Evolutionary conservation across 2,797 vertebrate genomes (phyloP).

Genomic region (Euthynnus affinis): DNA sequence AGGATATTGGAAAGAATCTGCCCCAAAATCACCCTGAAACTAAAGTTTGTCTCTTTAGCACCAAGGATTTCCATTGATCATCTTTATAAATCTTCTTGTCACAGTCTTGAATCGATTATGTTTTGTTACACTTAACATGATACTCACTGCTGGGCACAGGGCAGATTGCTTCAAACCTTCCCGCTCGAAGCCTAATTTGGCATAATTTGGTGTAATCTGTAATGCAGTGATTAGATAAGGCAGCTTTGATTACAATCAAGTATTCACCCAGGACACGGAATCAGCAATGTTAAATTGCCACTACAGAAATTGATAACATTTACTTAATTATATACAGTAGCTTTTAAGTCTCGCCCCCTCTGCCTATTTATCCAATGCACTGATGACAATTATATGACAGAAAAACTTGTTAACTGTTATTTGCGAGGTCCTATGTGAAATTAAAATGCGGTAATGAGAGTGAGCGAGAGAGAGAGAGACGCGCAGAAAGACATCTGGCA

Average conservation of each 20-base stretch:
- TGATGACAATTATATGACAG: conserved; percentile 54
- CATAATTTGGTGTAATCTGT: conserved; percentile 46
- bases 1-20: conserved; percentile 22
- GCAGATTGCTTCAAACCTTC: conserved; percentile 23
- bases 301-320: conserved; percentile 43
- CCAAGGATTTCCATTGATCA: conserved; percentile 43
- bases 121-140: conserved; percentile 33
- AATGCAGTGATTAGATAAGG: conserved; percentile 57
- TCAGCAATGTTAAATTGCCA: conserved; percentile 35
- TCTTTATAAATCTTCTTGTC: conserved; percentile 32
- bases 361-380: conserved; percentile 45
- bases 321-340: conserved; percentile 46
- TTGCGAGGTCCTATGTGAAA: conserved; percentile 37
- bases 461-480: conserved; percentile 4
- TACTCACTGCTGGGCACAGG: conserved; percentile 23
- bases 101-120: conserved; percentile 30
- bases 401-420: conserved; percentile 45
- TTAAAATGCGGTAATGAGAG: conserved; percentile 43
- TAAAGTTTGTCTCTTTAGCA: conserved; percentile 38
- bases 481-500: conserved; percentile 11
- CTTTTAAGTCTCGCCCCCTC: conserved; percentile 28
- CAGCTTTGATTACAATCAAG: conserved; percentile 61
- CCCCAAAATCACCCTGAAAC: conserved; percentile 5
- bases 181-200: conserved; percentile 30
- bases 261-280: conserved; percentile 52